Conservation (phyloP, 2,113 vertebrate species). For the Chrysochloris asiatica region DNA sequence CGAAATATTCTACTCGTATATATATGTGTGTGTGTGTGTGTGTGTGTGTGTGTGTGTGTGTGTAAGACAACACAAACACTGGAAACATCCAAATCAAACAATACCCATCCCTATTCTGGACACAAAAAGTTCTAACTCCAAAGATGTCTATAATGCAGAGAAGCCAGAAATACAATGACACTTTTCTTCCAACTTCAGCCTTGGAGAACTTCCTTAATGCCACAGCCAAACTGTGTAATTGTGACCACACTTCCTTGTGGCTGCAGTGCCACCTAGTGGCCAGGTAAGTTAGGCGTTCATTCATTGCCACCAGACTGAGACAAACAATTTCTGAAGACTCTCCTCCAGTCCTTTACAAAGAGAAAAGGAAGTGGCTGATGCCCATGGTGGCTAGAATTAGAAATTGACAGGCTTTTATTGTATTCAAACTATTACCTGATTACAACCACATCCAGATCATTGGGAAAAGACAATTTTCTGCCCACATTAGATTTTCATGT, state of each 20-base stretch:
- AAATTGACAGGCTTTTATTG: constrained; percentile 49
- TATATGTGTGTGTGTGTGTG: not conserved
- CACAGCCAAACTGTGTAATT: constrained; percentile 80
- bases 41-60: not conserved
- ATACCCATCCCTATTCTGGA: not conserved
- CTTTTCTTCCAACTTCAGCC: constrained; percentile 41
- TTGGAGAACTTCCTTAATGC: constrained; percentile 51
- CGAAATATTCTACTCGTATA: not conserved
- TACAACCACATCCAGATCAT: constrained; percentile 52
- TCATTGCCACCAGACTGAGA: not conserved
- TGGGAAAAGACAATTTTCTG: constrained; percentile 48
- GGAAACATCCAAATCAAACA: not conserved
- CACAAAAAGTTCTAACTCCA: not conserved
- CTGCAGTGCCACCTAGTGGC: constrained; percentile 84
- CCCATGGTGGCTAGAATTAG: constrained; percentile 41
- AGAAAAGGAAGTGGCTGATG: constrained; percentile 26
- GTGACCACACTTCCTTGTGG: constrained; percentile 36
- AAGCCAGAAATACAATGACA: not conserved
- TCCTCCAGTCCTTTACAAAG: not conserved
- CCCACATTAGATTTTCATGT: constrained; percentile 77
- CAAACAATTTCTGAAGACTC: not conserved
- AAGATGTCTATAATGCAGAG: not conserved
- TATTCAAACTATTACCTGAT: constrained; percentile 57
- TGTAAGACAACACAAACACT: not conserved
- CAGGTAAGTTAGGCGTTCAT: constrained; percentile 56